Conservation (phyloP, 2,113 vertebrate genomes). For the Asarcornis scutulata region DNA sequence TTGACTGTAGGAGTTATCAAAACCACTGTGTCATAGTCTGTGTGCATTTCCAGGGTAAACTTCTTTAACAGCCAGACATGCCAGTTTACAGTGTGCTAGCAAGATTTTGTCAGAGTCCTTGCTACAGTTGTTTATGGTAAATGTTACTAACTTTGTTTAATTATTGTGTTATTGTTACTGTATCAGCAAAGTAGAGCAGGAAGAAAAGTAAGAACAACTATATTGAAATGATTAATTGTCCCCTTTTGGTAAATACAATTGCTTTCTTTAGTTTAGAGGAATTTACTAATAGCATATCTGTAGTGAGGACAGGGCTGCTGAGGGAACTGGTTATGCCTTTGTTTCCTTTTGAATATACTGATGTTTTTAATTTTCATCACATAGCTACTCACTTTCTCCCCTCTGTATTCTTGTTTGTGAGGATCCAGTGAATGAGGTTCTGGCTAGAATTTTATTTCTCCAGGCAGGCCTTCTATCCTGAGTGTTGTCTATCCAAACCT, state of each 20-base stretch:
- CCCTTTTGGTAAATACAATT: not conserved
- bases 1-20: not conserved
- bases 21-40: fast-evolving
- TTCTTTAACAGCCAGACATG: not conserved
- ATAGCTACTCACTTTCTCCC: slow-evolving; percentile 35
- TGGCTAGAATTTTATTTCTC: slow-evolving; percentile 27
- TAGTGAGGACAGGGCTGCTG: not conserved
- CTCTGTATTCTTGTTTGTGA: slow-evolving; percentile 8
- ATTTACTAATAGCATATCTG: not conserved
- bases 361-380: slow-evolving; percentile 22
- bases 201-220: not conserved
- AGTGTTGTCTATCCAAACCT: slow-evolving; percentile 52
- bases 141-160: not conserved
- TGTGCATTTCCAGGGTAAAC: not conserved
- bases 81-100: not conserved
- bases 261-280: not conserved
- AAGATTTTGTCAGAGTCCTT: not conserved
- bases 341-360: not conserved
- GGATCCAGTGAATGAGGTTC: not conserved
- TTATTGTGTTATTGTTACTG: not conserved
- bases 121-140: not conserved
- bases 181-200: not conserved
- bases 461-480: not conserved
- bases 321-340: not conserved
- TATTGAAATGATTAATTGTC: not conserved